A percentile compares a stretch with the other conserved stretches of the same genome.
Conservation (phyloP, 2,888 invertebrate genomes). For the Diogma glabrata region DNA sequence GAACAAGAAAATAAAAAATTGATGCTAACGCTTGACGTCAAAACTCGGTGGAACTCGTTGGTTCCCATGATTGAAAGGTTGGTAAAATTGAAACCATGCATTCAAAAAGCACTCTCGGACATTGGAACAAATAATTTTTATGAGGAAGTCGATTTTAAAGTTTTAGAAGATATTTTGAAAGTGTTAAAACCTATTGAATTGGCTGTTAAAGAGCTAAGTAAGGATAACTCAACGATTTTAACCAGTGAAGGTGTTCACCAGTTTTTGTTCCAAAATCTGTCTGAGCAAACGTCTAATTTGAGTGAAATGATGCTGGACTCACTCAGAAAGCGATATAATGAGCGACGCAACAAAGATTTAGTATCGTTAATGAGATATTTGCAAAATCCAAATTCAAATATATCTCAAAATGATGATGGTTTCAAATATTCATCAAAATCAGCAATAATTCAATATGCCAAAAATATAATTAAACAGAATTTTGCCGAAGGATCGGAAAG, state of each 20-base stretch:
- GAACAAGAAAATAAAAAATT: no score
- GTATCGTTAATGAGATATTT: background rate
- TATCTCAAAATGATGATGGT: background rate
- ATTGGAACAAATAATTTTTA: background rate
- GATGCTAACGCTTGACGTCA: no score
- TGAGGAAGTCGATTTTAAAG: background rate
- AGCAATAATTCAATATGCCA: background rate
- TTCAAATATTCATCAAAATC: background rate
- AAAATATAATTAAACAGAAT: background rate
- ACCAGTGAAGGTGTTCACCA: background rate
- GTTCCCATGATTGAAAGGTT: no score
- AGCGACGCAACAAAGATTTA: background rate
- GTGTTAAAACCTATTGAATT: background rate
- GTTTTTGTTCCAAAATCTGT: background rate
- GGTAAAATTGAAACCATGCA: no score
- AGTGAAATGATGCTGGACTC: background rate
- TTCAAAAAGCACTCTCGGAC: no score
- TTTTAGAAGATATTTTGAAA: no score
- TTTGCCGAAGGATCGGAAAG: background rate
- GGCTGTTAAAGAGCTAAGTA: background rate
- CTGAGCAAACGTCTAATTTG: background rate
- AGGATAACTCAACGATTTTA: background rate
- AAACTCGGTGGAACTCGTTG: no score
- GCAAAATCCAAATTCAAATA: background rate
- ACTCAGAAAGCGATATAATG: slow-evolving; percentile 1